These are phyloP conservation scores for Pogonus chalceus DNA, from an alignment of 1,140 invertebrate genomes.

Conservation along the genomic window DNA sequence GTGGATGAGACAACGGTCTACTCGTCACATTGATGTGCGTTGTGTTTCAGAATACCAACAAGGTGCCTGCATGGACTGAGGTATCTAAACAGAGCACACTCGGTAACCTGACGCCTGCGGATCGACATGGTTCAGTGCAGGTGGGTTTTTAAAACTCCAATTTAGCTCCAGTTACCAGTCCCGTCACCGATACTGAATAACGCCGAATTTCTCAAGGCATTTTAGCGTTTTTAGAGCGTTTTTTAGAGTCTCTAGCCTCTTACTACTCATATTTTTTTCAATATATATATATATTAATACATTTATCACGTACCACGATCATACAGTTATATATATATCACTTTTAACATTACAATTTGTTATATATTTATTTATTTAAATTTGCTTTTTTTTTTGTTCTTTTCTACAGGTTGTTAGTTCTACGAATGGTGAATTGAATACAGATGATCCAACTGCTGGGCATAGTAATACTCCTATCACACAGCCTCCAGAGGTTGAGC, in stretches of 20 bases:
- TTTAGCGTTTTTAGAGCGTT: no score
- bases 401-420: constrained; percentile 86
- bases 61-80: constrained; percentile 40
- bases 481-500: constrained; percentile 83
- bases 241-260: no score
- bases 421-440: constrained; percentile 89
- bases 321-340: no score
- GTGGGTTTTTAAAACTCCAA: constrained; percentile 42
- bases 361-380: constrained; percentile 11
- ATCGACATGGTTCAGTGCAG: constrained; percentile 90
- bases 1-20: no score
- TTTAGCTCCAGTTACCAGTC: neutral
- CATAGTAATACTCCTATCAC: constrained; percentile 95
- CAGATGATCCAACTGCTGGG: constrained; percentile 89
- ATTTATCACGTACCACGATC: no score
- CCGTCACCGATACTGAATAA: no score
- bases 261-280: no score
- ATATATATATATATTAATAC: no score
- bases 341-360: no score
- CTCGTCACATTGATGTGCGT: no score
- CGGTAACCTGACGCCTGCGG: constrained; percentile 77
- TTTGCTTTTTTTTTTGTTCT: constrained; percentile 20
- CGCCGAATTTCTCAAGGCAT: no score
- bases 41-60: constrained; percentile 20
- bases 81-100: constrained; percentile 47